Base-by-base conservation (phyloP, 2,113 vertebrate genomes). In the Paradoxurus hermaphroditus region DNA sequence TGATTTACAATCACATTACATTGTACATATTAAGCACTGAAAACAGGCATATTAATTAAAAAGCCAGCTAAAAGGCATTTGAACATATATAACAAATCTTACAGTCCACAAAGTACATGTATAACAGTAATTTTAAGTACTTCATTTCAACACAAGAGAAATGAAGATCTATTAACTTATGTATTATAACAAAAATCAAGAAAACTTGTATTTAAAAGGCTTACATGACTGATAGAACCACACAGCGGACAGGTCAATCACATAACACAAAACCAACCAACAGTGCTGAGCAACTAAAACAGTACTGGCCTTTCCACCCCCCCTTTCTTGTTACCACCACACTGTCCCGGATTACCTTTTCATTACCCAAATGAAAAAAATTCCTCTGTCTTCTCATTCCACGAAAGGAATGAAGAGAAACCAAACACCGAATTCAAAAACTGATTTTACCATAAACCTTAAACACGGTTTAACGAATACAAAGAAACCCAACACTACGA, bases 51-150 rank as follows among this genome's bases (percentile, higher is more conserved):
- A 98, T 98, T 95, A 98, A 98, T 96, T 95, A 96, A 98, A 98
- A 98, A 87, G 94, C 97, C 98, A 98, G 97, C 97, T 98, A 98
- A 97, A 98, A 98, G 98, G 97, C 89, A 95, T 98, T 79, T 98
- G 91, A 98, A 98, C 97, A 36, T 98, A 99, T 98, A 98, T 97
- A 99, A 99, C 98, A 98, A 98, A 99, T 98, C 95, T 98, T 98
- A 99, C 97, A 98, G 97, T 98, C 89, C 98, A 99, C 98, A 96
- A 97, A 56, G 15, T 72, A 98, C 59, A 97, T 90, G 97, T 98
- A 97, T 97, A 98, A 98, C 73, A 41, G 72, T 97, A 96, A 98
- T 97, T 98, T 97, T 97, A 98, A 98, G 95, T 97, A 98, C 96
- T 98, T 98, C 34, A 97, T 98, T 98, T 98, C 41, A 97, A 98